Base-by-base conservation (phyloP, 2,797 vertebrate species). In the Sebastes goodei region DNA sequence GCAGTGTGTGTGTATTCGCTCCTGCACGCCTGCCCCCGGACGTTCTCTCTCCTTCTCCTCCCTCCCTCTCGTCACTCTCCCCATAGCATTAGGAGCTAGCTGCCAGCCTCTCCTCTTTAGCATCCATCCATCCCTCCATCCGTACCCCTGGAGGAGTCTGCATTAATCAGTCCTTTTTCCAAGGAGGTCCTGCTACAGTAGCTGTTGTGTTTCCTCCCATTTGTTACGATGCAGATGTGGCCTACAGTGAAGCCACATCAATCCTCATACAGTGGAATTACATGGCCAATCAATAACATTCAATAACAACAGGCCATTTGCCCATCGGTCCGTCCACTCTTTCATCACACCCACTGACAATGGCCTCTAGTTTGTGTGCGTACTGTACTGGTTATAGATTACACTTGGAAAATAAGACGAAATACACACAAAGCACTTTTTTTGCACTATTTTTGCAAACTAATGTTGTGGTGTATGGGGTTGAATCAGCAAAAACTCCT, bases 91-190 rank as follows among this genome's bases (percentile, higher is more conserved):
- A 84, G 85, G 75, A 88, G 87, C 85, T 92, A 91, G 92, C 90
- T 95, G 92, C 94, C 93, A 95, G 93, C 87, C 88, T 89, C 84
- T 91, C 86, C 88, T 92, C 91, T 92, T 93, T 89, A 91, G 87
- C 91, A 94, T 93, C 93, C 86, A 92, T 93, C 90, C 92, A 92
- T 92, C 91, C 92, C 86, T 93, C 89, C 89, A 90, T 94, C 85
- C 86, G 83, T 84, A 74, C 85, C 92, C 90, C 93, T 76, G 86
- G 85, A 93, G 92, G 91, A 92, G 76, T 90, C 61, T 87, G 86
- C 89, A 94, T 94, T 93, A 94, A 94, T 94, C 92, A 93, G 81
- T 74, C 29, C 68, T 85, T 88, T 88, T 90, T 84, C 77, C 10
- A 88, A 83, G 74, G 83, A 88, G 87, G 89, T 86, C 87, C 79